phyloP scores from a whole-genome alignment of 2,888 invertebrate species.

The Tholera decimalis region DNA sequence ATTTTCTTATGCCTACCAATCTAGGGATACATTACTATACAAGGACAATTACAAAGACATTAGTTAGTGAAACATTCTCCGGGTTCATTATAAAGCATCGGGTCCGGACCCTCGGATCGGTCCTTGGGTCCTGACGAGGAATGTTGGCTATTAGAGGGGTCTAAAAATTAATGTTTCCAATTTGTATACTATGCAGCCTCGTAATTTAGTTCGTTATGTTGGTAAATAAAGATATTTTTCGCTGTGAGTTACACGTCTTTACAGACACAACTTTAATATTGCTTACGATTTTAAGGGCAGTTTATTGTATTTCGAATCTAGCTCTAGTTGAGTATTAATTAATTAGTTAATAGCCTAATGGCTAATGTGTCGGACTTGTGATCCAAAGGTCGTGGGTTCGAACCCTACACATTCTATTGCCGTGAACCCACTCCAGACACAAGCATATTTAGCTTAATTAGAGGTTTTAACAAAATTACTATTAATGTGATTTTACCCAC shows the following conservation, averaged over 20 bases:
- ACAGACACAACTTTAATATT: conserved; percentile 3
- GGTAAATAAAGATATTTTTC: conserved; percentile 44
- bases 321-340: background rate
- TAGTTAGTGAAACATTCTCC: conserved; percentile 74
- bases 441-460: no score
- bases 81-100: conserved; percentile 79
- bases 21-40: conserved; percentile 63
- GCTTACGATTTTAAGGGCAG: background rate
- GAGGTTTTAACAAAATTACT: no score
- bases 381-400: no score
- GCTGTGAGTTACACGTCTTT: conserved; percentile 2
- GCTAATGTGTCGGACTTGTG: no score
- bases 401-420: no score
- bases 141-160: conserved; percentile 79
- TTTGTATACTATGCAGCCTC: conserved; percentile 61
- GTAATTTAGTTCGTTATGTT: conserved; percentile 22
- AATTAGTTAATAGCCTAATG: background rate
- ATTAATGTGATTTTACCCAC: no score
- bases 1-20: conserved; percentile 57
- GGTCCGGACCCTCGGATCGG: conserved; percentile 72
- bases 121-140: conserved; percentile 72
- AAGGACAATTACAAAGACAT: conserved; percentile 74
- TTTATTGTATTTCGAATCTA: background rate
- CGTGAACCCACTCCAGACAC: no score
- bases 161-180: conserved; percentile 72